Conservation (phyloP, 2,797 vertebrate genomes). For the Tenualosa ilisha region DNA sequence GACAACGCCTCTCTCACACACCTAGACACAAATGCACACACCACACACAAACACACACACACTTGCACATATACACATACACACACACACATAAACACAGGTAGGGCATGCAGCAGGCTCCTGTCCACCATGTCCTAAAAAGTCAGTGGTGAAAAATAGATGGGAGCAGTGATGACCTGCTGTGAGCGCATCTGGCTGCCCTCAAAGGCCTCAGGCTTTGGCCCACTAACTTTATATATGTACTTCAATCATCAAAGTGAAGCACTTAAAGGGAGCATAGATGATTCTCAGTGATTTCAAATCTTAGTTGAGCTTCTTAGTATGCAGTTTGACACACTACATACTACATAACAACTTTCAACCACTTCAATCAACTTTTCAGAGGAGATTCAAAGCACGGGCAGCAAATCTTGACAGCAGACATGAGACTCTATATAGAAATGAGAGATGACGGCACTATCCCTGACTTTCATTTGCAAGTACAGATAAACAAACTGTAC, state of each 20-base stretch:
- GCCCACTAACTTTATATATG: not conserved
- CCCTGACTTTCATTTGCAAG: too few species aligned
- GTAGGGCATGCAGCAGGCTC: not conserved
- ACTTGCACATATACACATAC: not conserved
- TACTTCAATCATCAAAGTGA: not conserved
- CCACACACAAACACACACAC: not conserved
- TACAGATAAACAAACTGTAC: too few species aligned
- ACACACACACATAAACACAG: not conserved
- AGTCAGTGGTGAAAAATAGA: not conserved
- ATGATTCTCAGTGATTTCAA: not conserved
- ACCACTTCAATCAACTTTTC: not conserved
- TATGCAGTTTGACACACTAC: not conserved
- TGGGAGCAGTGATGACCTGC: not conserved
- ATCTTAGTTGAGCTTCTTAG: not conserved
- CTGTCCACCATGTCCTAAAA: not conserved
- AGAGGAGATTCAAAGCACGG: not conserved
- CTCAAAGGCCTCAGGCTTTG: not conserved
- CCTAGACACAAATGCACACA: not conserved
- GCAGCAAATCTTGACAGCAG: not conserved
- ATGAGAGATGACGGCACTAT: not conserved
- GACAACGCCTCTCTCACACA: not conserved
- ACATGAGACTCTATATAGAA: not conserved
- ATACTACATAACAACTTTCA: not conserved
- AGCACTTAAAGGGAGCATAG: not conserved
- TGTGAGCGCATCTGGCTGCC: not conserved